These are phyloP conservation scores for Rhopalosiphum maidis DNA, from an alignment of 1,140 invertebrate genomes.

Conservation along the genomic window DNA sequence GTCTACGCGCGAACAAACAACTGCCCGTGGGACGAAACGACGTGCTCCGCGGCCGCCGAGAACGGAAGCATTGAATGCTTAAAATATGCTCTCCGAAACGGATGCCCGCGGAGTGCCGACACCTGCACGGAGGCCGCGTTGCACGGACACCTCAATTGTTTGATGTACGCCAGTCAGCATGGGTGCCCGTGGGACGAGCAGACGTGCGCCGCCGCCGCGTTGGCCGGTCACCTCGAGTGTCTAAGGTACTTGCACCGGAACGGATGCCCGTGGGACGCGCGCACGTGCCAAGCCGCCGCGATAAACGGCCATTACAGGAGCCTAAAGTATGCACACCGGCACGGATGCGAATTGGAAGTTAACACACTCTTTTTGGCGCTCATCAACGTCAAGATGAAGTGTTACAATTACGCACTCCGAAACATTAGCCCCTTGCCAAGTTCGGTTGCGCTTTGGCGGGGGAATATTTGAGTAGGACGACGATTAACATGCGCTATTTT, in stretches of 20 bases:
- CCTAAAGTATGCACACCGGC: neutral
- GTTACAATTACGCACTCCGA: neutral
- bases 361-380: neutral
- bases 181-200: neutral
- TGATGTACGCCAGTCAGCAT: neutral
- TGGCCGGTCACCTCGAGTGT: neutral
- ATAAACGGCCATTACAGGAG: neutral
- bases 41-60: fast-evolving
- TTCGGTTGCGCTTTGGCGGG: too few relatives aligned
- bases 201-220: neutral
- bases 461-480: too few relatives aligned
- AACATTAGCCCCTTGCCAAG: too few relatives aligned
- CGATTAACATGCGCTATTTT: too few relatives aligned
- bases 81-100: neutral
- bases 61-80: neutral
- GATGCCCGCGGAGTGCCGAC: neutral
- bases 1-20: neutral
- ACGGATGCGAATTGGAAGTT: neutral
- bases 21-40: neutral
- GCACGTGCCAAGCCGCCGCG: neutral
- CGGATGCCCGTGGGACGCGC: neutral
- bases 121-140: neutral
- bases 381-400: fast-evolving
- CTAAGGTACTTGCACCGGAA: neutral
- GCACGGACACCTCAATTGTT: neutral